These are phyloP conservation scores for Pachyrhynchus sulphureomaculatus DNA, from an alignment of 1,140 invertebrate species.

Conservation along the genomic window DNA sequence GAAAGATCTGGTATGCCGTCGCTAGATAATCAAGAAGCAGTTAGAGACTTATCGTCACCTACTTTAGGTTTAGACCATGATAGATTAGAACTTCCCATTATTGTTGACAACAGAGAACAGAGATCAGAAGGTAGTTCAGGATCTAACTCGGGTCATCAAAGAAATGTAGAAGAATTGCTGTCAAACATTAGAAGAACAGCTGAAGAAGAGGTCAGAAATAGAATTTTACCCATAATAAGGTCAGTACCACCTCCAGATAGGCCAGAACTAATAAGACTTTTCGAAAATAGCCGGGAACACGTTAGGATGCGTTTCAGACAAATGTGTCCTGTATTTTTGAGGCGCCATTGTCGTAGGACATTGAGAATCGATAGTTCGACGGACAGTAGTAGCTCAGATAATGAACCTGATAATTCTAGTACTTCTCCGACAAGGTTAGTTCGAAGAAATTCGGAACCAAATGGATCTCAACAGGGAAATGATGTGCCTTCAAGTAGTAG, in stretches of 20 bases:
- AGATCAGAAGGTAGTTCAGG: background rate
- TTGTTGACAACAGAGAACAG: background rate
- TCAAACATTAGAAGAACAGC: conserved; percentile 35
- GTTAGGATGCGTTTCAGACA: conserved; percentile 36
- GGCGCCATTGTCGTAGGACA: conserved; percentile 26
- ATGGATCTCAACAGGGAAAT: background rate
- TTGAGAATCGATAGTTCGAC: conserved; percentile 38
- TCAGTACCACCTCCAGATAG: conserved; percentile 38
- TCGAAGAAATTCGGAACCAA: conserved; percentile 6
- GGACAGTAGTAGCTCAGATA: conserved; percentile 44
- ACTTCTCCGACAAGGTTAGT: background rate
- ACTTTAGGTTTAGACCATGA: background rate
- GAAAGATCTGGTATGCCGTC: background rate
- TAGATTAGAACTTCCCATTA: background rate
- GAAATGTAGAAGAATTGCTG: conserved; percentile 31
- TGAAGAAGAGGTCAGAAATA: conserved; percentile 37
- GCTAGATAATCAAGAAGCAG: background rate
- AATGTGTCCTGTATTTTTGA: conserved; percentile 39
- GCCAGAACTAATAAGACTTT: conserved; percentile 39
- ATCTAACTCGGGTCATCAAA: conserved; percentile 6
- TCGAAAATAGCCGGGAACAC: conserved; percentile 39
- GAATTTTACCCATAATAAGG: conserved; percentile 40
- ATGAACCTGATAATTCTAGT: conserved; percentile 26
- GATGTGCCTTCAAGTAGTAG: too few species aligned
- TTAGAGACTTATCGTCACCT: background rate